phyloP scores from a whole-genome alignment of 2,888 invertebrate species.

The Biston betularia region DNA sequence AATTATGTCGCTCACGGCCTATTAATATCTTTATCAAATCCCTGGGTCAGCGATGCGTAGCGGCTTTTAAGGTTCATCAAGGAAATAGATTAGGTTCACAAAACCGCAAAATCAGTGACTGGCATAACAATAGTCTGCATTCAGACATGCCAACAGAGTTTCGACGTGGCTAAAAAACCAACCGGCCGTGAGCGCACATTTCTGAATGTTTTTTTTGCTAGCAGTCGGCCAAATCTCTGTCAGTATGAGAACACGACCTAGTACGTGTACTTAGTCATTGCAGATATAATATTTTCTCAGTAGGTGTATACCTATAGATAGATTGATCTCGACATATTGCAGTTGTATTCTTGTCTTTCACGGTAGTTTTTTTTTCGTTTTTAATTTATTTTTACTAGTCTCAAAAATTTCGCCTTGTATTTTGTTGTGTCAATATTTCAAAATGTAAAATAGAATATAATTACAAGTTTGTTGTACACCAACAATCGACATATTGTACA shows the following conservation, averaged over 20 bases:
- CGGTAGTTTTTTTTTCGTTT: too few relatives aligned
- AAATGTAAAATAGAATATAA: too few relatives aligned
- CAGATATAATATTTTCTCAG: slow-evolving; percentile 1
- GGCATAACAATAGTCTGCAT: slow-evolving; percentile 25
- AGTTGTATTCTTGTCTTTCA: too few relatives aligned
- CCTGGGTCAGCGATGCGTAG: slow-evolving; percentile 1
- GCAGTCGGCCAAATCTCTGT: slow-evolving; percentile 40
- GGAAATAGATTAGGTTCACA: slow-evolving; percentile 19
- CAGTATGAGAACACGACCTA: slow-evolving; percentile 30
- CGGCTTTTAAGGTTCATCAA: slow-evolving; percentile 10
- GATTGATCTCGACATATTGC: too few relatives aligned
- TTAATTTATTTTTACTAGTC: too few relatives aligned
- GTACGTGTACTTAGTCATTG: slow-evolving; percentile 4
- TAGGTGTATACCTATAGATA: too few relatives aligned
- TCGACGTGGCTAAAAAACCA: slow-evolving; percentile 53
- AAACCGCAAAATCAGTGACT: slow-evolving; percentile 16
- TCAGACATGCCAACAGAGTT: slow-evolving; percentile 36
- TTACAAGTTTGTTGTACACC: too few relatives aligned
- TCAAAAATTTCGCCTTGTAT: too few relatives aligned
- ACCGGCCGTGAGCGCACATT: slow-evolving; percentile 60
- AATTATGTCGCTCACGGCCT: neutral
- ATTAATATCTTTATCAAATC: slow-evolving; percentile 1
- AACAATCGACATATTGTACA: too few relatives aligned
- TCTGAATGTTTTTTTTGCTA: slow-evolving; percentile 61
- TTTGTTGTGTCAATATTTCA: too few relatives aligned